Conservation (phyloP, 1,140 invertebrate genomes). For the Argopecten irradians region DNA sequence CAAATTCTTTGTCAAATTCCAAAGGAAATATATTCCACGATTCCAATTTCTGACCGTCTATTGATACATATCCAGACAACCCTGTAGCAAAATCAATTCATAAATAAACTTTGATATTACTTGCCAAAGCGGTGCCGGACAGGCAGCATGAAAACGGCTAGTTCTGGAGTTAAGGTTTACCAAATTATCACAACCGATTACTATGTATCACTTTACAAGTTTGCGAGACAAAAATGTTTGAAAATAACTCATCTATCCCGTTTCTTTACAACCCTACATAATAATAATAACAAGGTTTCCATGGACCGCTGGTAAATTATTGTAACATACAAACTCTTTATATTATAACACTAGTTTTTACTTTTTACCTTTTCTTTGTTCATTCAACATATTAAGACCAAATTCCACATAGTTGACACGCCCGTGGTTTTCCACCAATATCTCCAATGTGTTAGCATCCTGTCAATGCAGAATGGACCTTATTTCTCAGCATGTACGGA, state of each 20-base stretch:
- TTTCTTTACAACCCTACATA: too few species aligned
- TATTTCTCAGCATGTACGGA: too few species aligned
- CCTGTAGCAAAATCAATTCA: constrained; percentile 50
- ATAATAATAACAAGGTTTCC: background rate
- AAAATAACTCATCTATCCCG: background rate
- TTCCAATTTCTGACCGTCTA: constrained; percentile 75
- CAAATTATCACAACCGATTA: background rate
- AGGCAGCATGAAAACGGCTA: background rate
- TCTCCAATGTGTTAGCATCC: constrained; percentile 71
- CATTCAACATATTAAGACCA: constrained; percentile 66
- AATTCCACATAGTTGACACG: constrained; percentile 79
- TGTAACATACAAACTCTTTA: too few species aligned
- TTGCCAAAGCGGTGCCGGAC: background rate
- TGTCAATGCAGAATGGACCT: constrained; percentile 5
- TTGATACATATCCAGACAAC: constrained; percentile 76
- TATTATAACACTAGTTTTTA: background rate
- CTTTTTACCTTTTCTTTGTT: constrained; percentile 77
- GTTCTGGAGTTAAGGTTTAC: background rate
- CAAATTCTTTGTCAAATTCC: constrained; percentile 78
- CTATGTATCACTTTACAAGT: constrained; percentile 9
- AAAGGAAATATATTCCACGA: constrained; percentile 79
- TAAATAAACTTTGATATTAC: background rate
- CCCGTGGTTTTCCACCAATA: constrained; percentile 81
- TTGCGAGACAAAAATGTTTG: background rate
- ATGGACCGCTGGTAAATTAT: background rate